Percentiles rank a stretch among this genome's conserved stretches.
These are phyloP conservation scores for Toxotes lorentzi DNA, from an alignment of 2,797 vertebrate species.

Conservation along the genomic window DNA sequence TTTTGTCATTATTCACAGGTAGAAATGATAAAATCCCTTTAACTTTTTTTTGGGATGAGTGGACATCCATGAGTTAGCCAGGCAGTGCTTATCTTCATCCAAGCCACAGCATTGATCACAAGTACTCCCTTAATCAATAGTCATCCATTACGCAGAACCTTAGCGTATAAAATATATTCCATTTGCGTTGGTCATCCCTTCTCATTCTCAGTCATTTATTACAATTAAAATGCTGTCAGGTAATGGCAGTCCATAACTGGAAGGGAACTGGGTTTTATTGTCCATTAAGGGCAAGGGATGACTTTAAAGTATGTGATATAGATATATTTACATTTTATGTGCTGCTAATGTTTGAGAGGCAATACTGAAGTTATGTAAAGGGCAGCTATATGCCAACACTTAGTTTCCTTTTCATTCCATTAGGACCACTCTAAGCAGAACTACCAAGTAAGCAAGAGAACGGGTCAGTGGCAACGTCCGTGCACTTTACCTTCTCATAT, in stretches of 20 bases:
- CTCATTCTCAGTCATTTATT: slow-evolving; percentile 32
- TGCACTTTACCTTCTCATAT: slow-evolving; percentile 51
- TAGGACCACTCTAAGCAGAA: slow-evolving; percentile 52
- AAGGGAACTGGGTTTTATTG: slow-evolving; percentile 9
- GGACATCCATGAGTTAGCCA: slow-evolving; percentile 24
- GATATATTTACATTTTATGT: slow-evolving; percentile 31
- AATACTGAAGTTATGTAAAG: slow-evolving; percentile 11
- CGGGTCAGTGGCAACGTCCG: slow-evolving; percentile 15
- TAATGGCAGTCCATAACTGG: slow-evolving; percentile 9
- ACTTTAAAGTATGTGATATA: slow-evolving; percentile 14
- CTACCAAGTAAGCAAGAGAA: slow-evolving; percentile 31
- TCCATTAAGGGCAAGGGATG: slow-evolving; percentile 20
- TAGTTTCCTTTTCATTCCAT: slow-evolving; percentile 48
- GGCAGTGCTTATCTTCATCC: slow-evolving; percentile 16
- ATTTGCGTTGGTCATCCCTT: slow-evolving; percentile 15
- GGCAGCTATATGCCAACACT: slow-evolving; percentile 20
- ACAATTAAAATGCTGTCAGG: slow-evolving; percentile 34
- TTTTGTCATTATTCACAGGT: slow-evolving; percentile 22
- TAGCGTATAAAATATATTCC: slow-evolving; percentile 4
- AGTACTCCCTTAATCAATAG: slow-evolving; percentile 42
- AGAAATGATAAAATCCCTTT: slow-evolving; percentile 20
- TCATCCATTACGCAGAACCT: slow-evolving; percentile 27
- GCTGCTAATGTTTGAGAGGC: slow-evolving; percentile 15
- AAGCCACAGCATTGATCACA: slow-evolving; percentile 30
- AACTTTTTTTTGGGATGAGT: slow-evolving; percentile 21